Evolutionary conservation across 2,113 vertebrate species (phyloP).

Genomic region (Oophaga pumilio): DNA sequence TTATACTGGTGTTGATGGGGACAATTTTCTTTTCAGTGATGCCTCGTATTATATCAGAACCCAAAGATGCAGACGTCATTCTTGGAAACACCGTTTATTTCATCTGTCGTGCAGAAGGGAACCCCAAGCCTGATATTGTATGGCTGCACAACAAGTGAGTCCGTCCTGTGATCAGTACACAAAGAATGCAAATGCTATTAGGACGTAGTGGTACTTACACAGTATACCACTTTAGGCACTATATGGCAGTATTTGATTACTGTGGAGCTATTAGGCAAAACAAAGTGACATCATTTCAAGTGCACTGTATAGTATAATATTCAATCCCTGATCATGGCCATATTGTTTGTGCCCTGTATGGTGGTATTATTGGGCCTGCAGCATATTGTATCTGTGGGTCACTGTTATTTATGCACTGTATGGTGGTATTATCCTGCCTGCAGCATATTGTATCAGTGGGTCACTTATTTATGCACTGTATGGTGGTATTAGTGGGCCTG

Average conservation of each 20-base stretch:
- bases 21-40: slow-evolving; percentile 73
- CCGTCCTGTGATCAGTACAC: accelerated
- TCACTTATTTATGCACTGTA: neutral
- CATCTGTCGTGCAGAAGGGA: slow-evolving; percentile 90
- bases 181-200: too few relatives aligned
- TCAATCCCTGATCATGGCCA: neutral
- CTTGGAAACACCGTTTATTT: slow-evolving; percentile 92
- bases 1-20: accelerated
- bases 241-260: neutral
- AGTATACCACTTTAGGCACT: neutral
- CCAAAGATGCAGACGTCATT: slow-evolving; percentile 83
- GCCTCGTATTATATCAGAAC: slow-evolving; percentile 86
- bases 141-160: slow-evolving; percentile 93
- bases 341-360: neutral
- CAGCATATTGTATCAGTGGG: too few relatives aligned
- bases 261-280: neutral
- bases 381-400: neutral
- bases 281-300: neutral
- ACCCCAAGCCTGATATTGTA: slow-evolving; percentile 89
- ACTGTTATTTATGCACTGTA: neutral
- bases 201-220: neutral
- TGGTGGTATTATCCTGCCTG: neutral
- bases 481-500: neutral
- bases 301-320: neutral
- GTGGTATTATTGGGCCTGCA: neutral